These are phyloP conservation scores for Ochotona curzoniae DNA, from an alignment of 2,113 vertebrate species.

Conservation along the genomic window DNA sequence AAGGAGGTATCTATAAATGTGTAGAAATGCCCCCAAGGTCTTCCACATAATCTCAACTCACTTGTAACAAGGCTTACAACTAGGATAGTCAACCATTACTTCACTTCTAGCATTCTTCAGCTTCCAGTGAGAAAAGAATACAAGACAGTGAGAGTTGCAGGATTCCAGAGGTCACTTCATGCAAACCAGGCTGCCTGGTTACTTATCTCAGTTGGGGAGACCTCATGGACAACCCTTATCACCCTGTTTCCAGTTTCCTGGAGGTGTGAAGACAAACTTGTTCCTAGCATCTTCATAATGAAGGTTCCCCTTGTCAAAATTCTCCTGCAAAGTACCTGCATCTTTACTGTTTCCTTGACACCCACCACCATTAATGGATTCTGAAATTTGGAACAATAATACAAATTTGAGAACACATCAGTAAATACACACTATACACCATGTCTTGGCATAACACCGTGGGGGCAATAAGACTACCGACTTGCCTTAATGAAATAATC, in stretches of 20 bases:
- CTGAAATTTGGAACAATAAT: constrained; percentile 77
- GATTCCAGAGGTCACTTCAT: not conserved
- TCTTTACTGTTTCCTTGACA: constrained; percentile 83
- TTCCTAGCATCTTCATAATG: constrained; percentile 67
- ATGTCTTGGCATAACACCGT: not conserved
- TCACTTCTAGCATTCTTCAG: not conserved
- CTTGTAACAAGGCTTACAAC: not conserved
- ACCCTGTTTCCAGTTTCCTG: constrained; percentile 82
- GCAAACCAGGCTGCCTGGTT: not conserved
- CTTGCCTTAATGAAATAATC: not conserved
- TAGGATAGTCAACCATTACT: not conserved
- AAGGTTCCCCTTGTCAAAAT: constrained; percentile 75
- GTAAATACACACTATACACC: not conserved
- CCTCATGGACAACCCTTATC: constrained; percentile 84
- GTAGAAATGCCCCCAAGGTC: not conserved
- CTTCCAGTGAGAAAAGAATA: not conserved
- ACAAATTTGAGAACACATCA: not conserved
- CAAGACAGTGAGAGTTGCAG: not conserved
- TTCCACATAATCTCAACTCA: not conserved
- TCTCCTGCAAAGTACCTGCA: constrained; percentile 76
- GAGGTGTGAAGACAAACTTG: constrained; percentile 60
- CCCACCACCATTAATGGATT: constrained; percentile 82
- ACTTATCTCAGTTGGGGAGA: constrained; percentile 85
- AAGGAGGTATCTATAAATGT: not conserved
- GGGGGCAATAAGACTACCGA: not conserved